Evolutionary conservation across 2,797 vertebrate genomes (phyloP), one percentile per base, ranked within the genome.

Genomic region (Fratercula arctica): DNA sequence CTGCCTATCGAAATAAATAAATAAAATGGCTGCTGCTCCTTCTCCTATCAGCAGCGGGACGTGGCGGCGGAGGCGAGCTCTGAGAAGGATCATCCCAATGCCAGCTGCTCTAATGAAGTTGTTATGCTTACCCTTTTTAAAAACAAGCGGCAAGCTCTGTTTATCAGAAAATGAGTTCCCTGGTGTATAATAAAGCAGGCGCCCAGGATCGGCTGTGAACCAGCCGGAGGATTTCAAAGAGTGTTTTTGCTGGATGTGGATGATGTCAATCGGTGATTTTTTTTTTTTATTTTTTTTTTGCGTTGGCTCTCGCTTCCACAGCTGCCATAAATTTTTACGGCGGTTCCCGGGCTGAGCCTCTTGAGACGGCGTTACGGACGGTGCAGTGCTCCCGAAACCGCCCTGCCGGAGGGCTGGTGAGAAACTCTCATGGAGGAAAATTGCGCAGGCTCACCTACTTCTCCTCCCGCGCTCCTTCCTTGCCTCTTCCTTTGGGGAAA

Each of bases 1-100:
- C 72, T 84, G 81, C 94, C 53, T 75, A 68, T 79, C 90, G 81
- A 90, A 95, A 92, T 85, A 94, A 81, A 95, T 94, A 93, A 95
- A 93, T 85, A 59, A 75, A 41, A 10, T 11, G 26, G 53, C 48
- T 94, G 57, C 90, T 84, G 54, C 21, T 85, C 41, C 83, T 26
- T 35, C 78, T 15, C 9, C 61, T 50, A 6, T 37, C 57, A 10
- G 48, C 21, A 54, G 61, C 72, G 48, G 91, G 92, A 88, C 17
- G 50, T 31, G 69, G 63, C 9, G 14, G 53, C n/a, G 12, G 82
- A 87, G 72, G 86, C 16, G 68, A 85, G 50, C 37, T 41, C 3
- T 28, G 68, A 85, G 95, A 85, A 68, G 70, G 5, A 45, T 25
- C 76, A 59, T 9, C 72, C 8, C 33, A n/a, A 45, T 24, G 73